Base-by-base conservation (phyloP, 2,888 invertebrate genomes). In the Drosophila helvetica region DNA sequence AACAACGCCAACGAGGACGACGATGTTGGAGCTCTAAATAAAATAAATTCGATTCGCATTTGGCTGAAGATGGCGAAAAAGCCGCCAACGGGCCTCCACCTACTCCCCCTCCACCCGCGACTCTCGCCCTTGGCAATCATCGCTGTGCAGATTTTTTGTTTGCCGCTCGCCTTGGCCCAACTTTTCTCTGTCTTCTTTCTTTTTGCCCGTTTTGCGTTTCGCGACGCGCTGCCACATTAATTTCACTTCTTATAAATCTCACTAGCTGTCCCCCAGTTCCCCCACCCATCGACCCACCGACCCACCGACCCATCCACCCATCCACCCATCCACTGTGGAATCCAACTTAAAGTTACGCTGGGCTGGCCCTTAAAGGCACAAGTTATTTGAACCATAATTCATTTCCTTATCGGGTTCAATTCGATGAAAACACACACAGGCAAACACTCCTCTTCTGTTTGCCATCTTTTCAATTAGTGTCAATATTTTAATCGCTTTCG, bases 201-300 rank as follows among this genome's bases (percentile, higher is more conserved):
- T 62, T 74, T 74, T 56, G 22, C 12, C 43, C 25, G 57, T 57
- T 66, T 70, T 55, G 58, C 59, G 58, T 59, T 57, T 64, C 53
- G 45, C 50, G 61, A 65, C 83, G 69, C 69, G 71, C 76, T 83
- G 87, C 87, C 86, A 89, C 85, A 89, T 85, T 85, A 89, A 88
- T 85, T 88, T 89, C 75, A 88, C 89, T 89, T 86, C 86, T 86
- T 89, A 86, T 88, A 86, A 89, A 89, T 86, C 89, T 88, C 62
- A 62, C 62, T 75, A 67, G 75, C 75, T 77, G 74, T 62, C 78
- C 15, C 15, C 15, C 38, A 38, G 38, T 15, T 38, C 0, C 15
- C 38, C 38, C 22, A 22, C 22, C 22, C 22, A 22, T 22, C 0
- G 4, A 38, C 15, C 70, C 73, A 66, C 57, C 62, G 76, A 73